Percentiles rank a stretch among this genome's conserved stretches.
These are phyloP conservation scores for Shargacucullia verbasci DNA, from an alignment of 2,888 invertebrate species.

Conservation along the genomic window DNA sequence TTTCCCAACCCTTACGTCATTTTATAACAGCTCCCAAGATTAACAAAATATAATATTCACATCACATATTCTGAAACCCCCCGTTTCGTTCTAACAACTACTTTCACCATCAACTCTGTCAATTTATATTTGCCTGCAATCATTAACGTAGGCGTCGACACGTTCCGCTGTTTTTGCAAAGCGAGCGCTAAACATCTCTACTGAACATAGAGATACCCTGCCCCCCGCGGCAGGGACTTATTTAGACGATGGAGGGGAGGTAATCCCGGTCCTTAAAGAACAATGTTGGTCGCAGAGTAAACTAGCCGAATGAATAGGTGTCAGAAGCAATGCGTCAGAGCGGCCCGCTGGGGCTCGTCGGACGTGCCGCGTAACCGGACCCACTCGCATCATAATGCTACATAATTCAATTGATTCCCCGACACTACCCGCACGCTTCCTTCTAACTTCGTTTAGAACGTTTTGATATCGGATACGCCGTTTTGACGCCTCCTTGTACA, in stretches of 20 bases:
- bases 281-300: slow-evolving; percentile 66
- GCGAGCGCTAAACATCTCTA: slow-evolving; percentile 40
- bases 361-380: slow-evolving; percentile 85
- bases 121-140: slow-evolving; percentile 86
- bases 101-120: slow-evolving; percentile 82
- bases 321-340: slow-evolving; percentile 84
- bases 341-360: slow-evolving; percentile 68
- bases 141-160: slow-evolving; percentile 75
- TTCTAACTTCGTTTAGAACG: slow-evolving; percentile 86
- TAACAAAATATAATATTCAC: slow-evolving; percentile 79
- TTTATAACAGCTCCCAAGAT: slow-evolving; percentile 59
- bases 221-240: slow-evolving; percentile 45
- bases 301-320: slow-evolving; percentile 84
- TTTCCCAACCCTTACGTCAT: slow-evolving; percentile 61
- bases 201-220: slow-evolving; percentile 48
- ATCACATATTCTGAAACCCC: slow-evolving; percentile 78
- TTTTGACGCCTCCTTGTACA: slow-evolving; percentile 83
- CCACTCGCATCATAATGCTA: slow-evolving; percentile 85
- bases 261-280: slow-evolving; percentile 48
- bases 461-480: slow-evolving; percentile 88
- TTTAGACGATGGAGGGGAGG: slow-evolving; percentile 56
- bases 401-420: slow-evolving; percentile 89
- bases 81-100: slow-evolving; percentile 80
- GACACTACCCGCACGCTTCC: slow-evolving; percentile 87
- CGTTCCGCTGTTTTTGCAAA: slow-evolving; percentile 67